Evolutionary conservation across 2,113 vertebrate species (phyloP).

Genomic region (Ahaetulla prasina): DNA sequence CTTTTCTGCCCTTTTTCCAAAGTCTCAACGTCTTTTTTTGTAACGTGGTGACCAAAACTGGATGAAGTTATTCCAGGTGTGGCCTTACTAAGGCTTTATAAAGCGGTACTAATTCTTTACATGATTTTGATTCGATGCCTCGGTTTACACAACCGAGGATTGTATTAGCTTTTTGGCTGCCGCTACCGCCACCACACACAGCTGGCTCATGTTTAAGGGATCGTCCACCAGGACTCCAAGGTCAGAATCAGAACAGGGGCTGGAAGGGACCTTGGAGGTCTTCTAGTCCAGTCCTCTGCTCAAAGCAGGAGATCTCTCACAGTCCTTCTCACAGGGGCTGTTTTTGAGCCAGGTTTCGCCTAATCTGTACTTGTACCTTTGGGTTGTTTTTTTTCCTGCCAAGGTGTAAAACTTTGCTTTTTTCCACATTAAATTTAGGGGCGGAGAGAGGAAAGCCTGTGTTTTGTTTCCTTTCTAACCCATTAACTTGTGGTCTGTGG

Average conservation of each 20-base stretch:
- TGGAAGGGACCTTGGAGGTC: no score
- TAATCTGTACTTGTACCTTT: not conserved
- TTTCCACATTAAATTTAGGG: not conserved
- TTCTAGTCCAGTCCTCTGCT: no score
- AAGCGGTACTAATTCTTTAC: not conserved
- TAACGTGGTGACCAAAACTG: not conserved
- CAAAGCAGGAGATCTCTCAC: no score
- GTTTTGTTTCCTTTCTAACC: not conserved
- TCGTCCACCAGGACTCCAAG: not conserved
- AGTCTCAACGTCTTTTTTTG: not conserved
- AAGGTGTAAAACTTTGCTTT: not conserved
- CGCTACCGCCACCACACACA: fast-evolving
- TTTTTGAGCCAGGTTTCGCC: no score
- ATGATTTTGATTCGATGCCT: not conserved
- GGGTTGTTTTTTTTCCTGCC: not conserved
- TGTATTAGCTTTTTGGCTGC: not conserved
- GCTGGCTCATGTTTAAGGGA: not conserved
- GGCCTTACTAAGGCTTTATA: not conserved
- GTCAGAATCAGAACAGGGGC: no score
- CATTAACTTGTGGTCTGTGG: not conserved
- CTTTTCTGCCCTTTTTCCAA: not conserved
- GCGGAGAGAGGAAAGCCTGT: not conserved
- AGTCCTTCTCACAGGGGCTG: no score
- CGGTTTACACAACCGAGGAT: not conserved
- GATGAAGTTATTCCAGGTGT: not conserved